Base-by-base conservation (phyloP, 2,797 vertebrate genomes). In the Rostrhamus sociabilis region DNA sequence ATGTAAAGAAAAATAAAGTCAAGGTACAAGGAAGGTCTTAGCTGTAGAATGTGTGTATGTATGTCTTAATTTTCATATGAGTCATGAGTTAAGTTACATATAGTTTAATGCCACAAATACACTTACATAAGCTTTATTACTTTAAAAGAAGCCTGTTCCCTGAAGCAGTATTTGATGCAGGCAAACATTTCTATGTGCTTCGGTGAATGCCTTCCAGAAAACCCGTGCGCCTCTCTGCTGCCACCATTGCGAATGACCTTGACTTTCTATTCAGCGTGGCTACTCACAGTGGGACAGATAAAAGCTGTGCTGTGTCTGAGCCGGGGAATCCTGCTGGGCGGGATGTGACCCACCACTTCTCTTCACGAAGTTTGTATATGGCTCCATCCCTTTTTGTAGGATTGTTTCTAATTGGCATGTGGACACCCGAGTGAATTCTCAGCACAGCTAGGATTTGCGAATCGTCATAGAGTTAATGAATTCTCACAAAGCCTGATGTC, bases 351-450 rank as follows among this genome's bases (percentile, higher is more conserved):
- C 27, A 16, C 14, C 1, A 3, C 43, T 68, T 22, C 66, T 42
- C 47, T 58, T 80, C 31, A 8, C 22, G n/a, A 40, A 6, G 7
- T 29, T 23, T 47, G 40, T 5, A 2, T 9, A 1, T 4, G 12
- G 12, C 59, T 89, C 77, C 2, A 0, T 36, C 16, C 14, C 25
- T n/a, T 50, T 40, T 7, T 2, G 0, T 19, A 26, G 60, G 26
- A 4, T 9, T 50, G 9, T 21, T 66, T 53, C 34, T 64, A 14
- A 27, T 2, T 19, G 62, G 10, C 23, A 6, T 0, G 0, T 4
- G 47, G 25, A 20, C 4, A 1, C 19, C 5, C 0, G 0, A 58
- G 23, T 9, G 64, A 78, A 29, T 11, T 55, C 38, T 22, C 53
- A 62, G 58, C 71, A 20, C 45, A 15, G n/a, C 17, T 11, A 12